Percentiles rank a stretch among this genome's conserved stretches.
phyloP scores from a whole-genome alignment of 1,140 invertebrate genomes.

The Harlomillsia oculata region DNA sequence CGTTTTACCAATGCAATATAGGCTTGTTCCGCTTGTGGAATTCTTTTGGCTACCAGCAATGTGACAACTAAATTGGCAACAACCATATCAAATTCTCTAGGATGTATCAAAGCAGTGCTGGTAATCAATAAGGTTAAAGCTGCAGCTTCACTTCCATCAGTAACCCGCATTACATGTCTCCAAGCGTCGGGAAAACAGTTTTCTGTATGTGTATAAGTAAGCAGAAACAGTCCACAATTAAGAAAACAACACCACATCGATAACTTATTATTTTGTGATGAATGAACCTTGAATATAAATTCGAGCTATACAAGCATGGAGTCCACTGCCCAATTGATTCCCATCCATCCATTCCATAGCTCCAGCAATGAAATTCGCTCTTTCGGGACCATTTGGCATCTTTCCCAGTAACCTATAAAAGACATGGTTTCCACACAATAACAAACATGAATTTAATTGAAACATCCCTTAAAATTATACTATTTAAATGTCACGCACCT shows the following conservation, averaged over 20 bases:
- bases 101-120: not conserved
- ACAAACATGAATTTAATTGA: not conserved
- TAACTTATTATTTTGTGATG: no score
- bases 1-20: constrained; percentile 18
- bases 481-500: not conserved
- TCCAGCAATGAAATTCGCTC: constrained; percentile 17
- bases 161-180: constrained; percentile 25
- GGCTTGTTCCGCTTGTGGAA: constrained; percentile 22
- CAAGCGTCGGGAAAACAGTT: constrained; percentile 28
- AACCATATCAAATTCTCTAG: constrained; percentile 27
- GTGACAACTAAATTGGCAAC: constrained; percentile 24
- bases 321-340: constrained; percentile 6
- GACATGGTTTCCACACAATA: not conserved
- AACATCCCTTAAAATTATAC: not conserved
- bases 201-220: constrained; percentile 19
- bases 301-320: constrained; percentile 15
- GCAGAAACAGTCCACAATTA: no score
- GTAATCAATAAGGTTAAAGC: constrained; percentile 11
- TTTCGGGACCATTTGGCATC: constrained; percentile 23
- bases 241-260: no score
- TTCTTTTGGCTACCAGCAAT: constrained; percentile 18
- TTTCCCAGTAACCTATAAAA: constrained; percentile 15
- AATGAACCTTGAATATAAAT: constrained; percentile 27
- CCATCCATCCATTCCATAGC: constrained; percentile 21
- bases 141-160: constrained; percentile 23